phyloP scores from a whole-genome alignment of 2,888 invertebrate species.

The Rhamnusium bicolor region DNA sequence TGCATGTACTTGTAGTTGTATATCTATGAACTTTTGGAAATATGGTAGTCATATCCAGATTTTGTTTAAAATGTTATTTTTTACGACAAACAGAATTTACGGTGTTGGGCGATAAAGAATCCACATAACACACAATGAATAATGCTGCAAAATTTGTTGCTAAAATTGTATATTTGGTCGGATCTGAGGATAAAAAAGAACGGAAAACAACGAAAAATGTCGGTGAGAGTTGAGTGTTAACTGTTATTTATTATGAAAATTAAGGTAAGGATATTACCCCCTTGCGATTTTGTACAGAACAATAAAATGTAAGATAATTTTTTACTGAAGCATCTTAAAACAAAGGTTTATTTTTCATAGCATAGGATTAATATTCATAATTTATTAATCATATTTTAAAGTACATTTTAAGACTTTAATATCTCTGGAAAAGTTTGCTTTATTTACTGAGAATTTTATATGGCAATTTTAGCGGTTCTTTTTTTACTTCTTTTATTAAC shows the following conservation, averaged over 20 bases:
- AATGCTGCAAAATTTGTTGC: slow-evolving; percentile 23
- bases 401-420: slow-evolving; percentile 50
- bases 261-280: slow-evolving; percentile 47
- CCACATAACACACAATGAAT: slow-evolving; percentile 14
- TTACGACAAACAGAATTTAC: too few relatives aligned
- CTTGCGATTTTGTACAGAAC: slow-evolving; percentile 46
- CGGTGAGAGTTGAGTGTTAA: slow-evolving; percentile 33
- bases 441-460: slow-evolving; percentile 50
- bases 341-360: slow-evolving; percentile 54
- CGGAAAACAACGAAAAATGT: slow-evolving; percentile 21
- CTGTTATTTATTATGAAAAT: slow-evolving; percentile 46
- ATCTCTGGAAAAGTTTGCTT: slow-evolving; percentile 43
- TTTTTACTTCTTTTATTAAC: slow-evolving; percentile 24
- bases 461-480: slow-evolving; percentile 27
- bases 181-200: slow-evolving; percentile 15
- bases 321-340: slow-evolving; percentile 47
- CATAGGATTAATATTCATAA: slow-evolving; percentile 51
- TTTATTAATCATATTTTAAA: slow-evolving; percentile 54
- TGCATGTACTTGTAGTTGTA: too few relatives aligned
- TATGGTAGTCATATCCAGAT: too few relatives aligned
- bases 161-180: slow-evolving; percentile 23
- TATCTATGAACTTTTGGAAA: too few relatives aligned
- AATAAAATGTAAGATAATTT: slow-evolving; percentile 51
- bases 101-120: too few relatives aligned
- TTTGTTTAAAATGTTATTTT: too few relatives aligned